phyloP scores from a whole-genome alignment of 2,888 invertebrate species.

The Lomographa bimaculata region DNA sequence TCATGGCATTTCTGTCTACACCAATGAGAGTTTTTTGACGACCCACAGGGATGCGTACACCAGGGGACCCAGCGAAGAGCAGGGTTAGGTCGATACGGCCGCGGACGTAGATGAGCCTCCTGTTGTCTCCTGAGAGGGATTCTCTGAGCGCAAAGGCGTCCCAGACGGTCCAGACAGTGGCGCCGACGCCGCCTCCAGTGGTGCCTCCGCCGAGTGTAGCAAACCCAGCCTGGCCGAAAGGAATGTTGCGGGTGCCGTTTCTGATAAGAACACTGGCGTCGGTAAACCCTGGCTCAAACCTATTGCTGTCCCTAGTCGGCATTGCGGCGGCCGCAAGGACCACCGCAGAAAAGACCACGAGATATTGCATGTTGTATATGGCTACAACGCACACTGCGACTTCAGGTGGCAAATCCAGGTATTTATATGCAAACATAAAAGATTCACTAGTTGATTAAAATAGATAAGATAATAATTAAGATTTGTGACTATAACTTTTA shows the following conservation, averaged over 20 bases:
- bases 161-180: slow-evolving; percentile 15
- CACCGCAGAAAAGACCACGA: background rate
- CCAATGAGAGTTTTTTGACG: slow-evolving; percentile 12
- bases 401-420: too few relatives aligned
- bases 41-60: slow-evolving; percentile 11
- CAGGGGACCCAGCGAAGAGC: slow-evolving; percentile 17
- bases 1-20: slow-evolving; percentile 17
- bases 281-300: too few relatives aligned
- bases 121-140: background rate
- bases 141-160: slow-evolving; percentile 20
- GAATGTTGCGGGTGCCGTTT: slow-evolving; percentile 1
- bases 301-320: background rate
- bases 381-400: background rate
- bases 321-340: background rate
- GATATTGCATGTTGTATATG: background rate
- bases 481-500: too few relatives aligned
- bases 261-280: too few relatives aligned
- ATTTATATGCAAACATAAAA: too few relatives aligned
- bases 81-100: slow-evolving; percentile 12
- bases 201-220: slow-evolving; percentile 5
- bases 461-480: too few relatives aligned
- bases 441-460: too few relatives aligned
- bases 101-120: slow-evolving; percentile 7
- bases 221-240: slow-evolving; percentile 7
- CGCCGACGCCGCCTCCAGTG: slow-evolving; percentile 11